Base-by-base conservation (phyloP, 2,113 vertebrate species). In the Pelusios castaneus region DNA sequence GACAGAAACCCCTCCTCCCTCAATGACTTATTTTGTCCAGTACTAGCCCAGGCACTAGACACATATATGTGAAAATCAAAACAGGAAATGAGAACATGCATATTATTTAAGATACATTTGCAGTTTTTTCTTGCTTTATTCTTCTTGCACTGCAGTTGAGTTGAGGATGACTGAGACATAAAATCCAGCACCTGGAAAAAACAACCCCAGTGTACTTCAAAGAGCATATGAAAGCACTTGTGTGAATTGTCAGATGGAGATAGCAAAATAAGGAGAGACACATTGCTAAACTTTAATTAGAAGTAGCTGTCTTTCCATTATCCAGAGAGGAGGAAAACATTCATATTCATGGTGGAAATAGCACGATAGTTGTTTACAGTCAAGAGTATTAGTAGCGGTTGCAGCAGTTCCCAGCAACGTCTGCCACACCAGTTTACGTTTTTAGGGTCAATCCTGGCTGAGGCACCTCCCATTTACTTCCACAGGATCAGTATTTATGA, bases 51-150 rank as follows among this genome's bases (percentile, higher is more conserved):
- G 56, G 8, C 21, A 5, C 52, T 41, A 75, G 29, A 17, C 1
- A 49, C 0, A 0, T 25, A 34, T 58, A 11, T 43, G 19, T 0
- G 1, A 79, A 88, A 76, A 24, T 8, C 29, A 51, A 86, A 82
- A 16, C 0, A 82, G 41, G 6, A 78, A 41, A 83, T 49, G 75
- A 79, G 34, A n/a, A 0, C 0, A 0, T 19, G 60, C 3, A 0
- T 31, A 24, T n/a, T 89, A 52, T 56, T 63, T 80, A 84, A 51
- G 31, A 67, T 67, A 19, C 6, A 24, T 43, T 1, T 43, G 49
- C 8, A 0, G 75, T 31, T 93, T 80, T 84, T 29, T 91, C 7
- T 13, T 63, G 6, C 1, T 49, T 0, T 38, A 25, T 52, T 89
- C 0, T 0, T 19, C 9, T 89, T 17, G 7, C n/a, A n/a, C 14